Evolutionary conservation across 2,888 invertebrate species (phyloP), one percentile per base, ranked within the genome.

Genomic region (Malthinus seriepunctatus): DNA sequence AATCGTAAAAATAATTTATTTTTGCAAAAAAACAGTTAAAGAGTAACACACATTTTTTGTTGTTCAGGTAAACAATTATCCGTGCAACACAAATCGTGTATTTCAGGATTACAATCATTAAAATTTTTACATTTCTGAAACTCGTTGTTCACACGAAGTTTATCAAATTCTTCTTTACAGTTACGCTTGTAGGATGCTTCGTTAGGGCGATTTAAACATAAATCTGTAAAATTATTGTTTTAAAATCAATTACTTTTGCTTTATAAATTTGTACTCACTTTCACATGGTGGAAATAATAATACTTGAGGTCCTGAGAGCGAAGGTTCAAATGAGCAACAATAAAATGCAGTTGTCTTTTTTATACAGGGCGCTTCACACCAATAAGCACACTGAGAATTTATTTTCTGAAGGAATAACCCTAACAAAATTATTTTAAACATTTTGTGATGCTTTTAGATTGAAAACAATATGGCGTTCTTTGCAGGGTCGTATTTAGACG

Each of bases 251-350:
- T 23, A 23, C 5, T 23, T 23, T 3, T 5, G 23, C 23, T 2
- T 5, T 9, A 37, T 32, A 48, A 34, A 1, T 34, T 15, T 31
- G 1, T n/a, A 51, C 51, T 53, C 23, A 53, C 52, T 11, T 7
- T 10, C 8, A 10, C 52, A 53, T 3, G 52, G 52, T 8, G 52
- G 45, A 9, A 31, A 14, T 35, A 35, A 32, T 14, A 53, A 38
- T 7, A 12, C 1, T 5, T 33, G 31, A 5, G 46, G 46, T 31
- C 52, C 52, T 8, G 12, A 8, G 9, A 53, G 38, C 1, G 52
- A 53, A 7, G 45, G 32, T 14, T 46, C 37, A 12, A 9, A 35
- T 1, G 52, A 53, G n/a, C 52, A 53, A 15, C 52, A 53, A 46
- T 53, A 53, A 37, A 46, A 53, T 5, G 35, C 8, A 15, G 37